Evolutionary conservation across 2,797 vertebrate genomes (phyloP).

Genomic region (Acanthurus lineatus): DNA sequence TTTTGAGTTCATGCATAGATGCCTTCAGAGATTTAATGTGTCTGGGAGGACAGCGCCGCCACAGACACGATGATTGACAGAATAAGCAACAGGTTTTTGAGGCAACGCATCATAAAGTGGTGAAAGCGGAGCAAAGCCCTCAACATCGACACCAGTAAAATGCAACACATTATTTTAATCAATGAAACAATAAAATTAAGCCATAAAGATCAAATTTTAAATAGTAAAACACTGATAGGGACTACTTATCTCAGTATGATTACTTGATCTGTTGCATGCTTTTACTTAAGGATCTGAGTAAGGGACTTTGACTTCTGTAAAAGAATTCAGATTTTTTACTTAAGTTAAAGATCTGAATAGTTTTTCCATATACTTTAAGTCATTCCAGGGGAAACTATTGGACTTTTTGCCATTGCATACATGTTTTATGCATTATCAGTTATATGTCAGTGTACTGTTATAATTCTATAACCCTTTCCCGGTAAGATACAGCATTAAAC

Average conservation of each 20-base stretch:
- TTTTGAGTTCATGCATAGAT: no score
- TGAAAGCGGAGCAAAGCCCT: neutral
- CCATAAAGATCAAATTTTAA: no score
- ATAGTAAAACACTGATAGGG: neutral
- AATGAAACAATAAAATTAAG: neutral
- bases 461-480: no score
- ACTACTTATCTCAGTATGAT: neutral
- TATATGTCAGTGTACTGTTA: no score
- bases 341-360: neutral
- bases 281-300: neutral
- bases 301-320: neutral
- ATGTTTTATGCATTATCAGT: neutral
- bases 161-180: no score
- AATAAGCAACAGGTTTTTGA: no score
- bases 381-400: neutral
- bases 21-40: no score
- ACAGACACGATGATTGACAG: neutral
- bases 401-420: neutral
- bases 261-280: neutral
- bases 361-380: neutral
- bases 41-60: no score
- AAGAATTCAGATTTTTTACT: neutral
- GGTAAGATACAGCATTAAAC: neutral
- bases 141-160: neutral
- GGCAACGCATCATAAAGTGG: neutral